Evolutionary conservation across 2,113 vertebrate species (phyloP), one percentile per base, ranked within the genome.

Genomic region (Odontophorus gujanensis): DNA sequence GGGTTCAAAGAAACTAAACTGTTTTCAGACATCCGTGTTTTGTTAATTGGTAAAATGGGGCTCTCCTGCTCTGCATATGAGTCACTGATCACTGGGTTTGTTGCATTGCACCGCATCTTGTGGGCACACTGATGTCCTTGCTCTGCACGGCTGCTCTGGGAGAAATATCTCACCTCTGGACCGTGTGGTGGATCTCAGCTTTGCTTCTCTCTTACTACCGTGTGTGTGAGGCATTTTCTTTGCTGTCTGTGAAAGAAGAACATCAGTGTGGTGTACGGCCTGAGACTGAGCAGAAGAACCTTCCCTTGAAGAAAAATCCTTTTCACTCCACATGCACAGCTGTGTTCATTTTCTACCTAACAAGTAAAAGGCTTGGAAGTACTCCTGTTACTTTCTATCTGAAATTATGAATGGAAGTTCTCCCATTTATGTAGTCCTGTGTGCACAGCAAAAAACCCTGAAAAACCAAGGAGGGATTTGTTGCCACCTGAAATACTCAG

Each of bases 141-240:
- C 55, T 80, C 63, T 58, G 55, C 58, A 4, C 1, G 1, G 47
- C 65, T 38, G 20, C 75, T 25, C 50, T 20, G 63, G 15, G 28
- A 38, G 21, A 26, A 30, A n/a, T 1, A 0, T 38, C 69, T 71
- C 1, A 0, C 71, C 75, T 28, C 15, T 1, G 1, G 7, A 7
- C 26, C 17, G 12, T 6, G 3, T 24, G 2, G 38, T 1, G 15
- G 32, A 9, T 30, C 55, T 40, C 67, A 36, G 0, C 47, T 43
- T 13, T 13, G 28, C 22, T 45, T 4, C 81, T 43, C 71, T 4
- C 30, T 38, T 53, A 47, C n/a, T 16, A 36, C 28, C 1, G 1
- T 1, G 9, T 34, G 72, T 57, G 15, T 1, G 17, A 34, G 38
- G 34, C 8, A 1, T 21, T 40, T 7, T 5, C 42, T 2, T 1